These are phyloP conservation scores for Apus apus DNA, from an alignment of 2,113 vertebrate species.

Conservation along the genomic window DNA sequence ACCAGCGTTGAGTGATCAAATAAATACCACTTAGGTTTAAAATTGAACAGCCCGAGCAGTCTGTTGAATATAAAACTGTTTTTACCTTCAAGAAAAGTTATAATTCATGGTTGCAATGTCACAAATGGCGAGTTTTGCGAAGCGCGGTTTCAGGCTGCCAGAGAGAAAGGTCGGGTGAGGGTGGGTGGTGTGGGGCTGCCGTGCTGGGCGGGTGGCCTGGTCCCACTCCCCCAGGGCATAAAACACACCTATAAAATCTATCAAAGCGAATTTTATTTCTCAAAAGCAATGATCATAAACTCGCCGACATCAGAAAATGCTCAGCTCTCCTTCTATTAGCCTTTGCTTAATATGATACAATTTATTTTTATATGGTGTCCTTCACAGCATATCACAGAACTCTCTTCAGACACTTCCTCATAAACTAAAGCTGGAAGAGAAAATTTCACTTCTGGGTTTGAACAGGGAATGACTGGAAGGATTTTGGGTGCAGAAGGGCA, in stretches of 20 bases:
- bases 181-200: neutral
- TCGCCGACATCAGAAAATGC: neutral
- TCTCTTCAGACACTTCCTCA: neutral
- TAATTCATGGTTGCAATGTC: conserved; percentile 32
- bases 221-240: neutral
- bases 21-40: conserved; percentile 51
- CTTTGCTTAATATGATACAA: conserved; percentile 30
- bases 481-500: neutral
- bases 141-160: neutral
- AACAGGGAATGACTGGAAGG: neutral
- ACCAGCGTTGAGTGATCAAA: conserved; percentile 59
- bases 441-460: neutral
- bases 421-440: neutral
- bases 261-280: conserved; percentile 44
- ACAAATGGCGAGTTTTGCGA: conserved; percentile 8
- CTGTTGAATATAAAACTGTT: conserved; percentile 52
- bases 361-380: conserved; percentile 66
- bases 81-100: conserved; percentile 51
- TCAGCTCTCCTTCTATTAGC: conserved; percentile 15
- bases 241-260: conserved; percentile 14
- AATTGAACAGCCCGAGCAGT: conserved; percentile 14
- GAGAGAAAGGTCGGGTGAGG: neutral
- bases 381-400: conserved; percentile 41
- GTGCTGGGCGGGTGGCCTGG: rapidly evolving
- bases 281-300: neutral